Conservation (phyloP, 2,797 vertebrate genomes). For the Echeneis naucrates region DNA sequence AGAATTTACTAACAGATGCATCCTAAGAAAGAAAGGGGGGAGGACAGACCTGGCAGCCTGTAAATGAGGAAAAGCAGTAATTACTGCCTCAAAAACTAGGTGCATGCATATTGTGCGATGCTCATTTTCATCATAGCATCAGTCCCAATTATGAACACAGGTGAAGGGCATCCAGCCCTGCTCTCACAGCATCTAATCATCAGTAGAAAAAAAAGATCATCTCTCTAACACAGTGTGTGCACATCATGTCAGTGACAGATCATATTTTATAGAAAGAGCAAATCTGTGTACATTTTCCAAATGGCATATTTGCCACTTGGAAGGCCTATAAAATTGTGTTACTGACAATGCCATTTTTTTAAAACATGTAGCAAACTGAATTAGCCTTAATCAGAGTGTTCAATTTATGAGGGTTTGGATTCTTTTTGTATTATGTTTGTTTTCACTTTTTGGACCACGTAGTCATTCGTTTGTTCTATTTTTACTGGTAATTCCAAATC, state of each 20-base stretch:
- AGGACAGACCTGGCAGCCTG: conserved; percentile 70
- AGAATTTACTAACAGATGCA: conserved; percentile 34
- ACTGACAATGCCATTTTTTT: conserved; percentile 78
- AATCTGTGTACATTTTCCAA: conserved; percentile 57
- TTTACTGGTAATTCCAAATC: conserved; percentile 83
- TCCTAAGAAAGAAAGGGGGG: conserved; percentile 19
- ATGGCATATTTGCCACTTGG: conserved; percentile 62
- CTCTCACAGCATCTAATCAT: conserved; percentile 46
- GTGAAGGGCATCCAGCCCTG: conserved; percentile 44
- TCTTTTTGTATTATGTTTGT: conserved; percentile 65
- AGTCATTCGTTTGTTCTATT: conserved; percentile 66
- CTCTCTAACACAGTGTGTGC: conserved; percentile 52
- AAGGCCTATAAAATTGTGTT: conserved; percentile 62
- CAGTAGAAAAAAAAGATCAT: conserved; percentile 19
- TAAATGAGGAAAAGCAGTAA: conserved; percentile 49
- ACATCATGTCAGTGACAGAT: conserved; percentile 62
- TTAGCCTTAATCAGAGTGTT: conserved; percentile 87
- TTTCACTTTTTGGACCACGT: conserved; percentile 69
- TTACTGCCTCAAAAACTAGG: conserved; percentile 78
- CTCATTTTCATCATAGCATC: conserved; percentile 61
- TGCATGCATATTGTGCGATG: conserved; percentile 76
- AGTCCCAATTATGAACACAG: conserved; percentile 62
- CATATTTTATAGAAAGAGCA: conserved; percentile 52
- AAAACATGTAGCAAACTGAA: conserved; percentile 83
- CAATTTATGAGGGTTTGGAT: conserved; percentile 64